Conservation (phyloP, 2,888 invertebrate species). For the Plutella xylostella region DNA sequence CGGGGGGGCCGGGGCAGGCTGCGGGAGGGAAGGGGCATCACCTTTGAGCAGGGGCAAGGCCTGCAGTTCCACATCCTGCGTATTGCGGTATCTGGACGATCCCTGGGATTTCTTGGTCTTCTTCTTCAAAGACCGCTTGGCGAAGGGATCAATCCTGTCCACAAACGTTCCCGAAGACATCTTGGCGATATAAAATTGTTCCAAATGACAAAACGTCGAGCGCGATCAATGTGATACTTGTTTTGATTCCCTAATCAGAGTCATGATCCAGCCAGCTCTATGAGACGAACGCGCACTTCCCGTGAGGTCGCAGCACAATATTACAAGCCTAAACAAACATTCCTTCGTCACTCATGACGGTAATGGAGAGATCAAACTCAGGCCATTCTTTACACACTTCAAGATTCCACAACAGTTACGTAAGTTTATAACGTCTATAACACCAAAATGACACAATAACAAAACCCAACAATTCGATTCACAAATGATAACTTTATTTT, state of each 20-base stretch:
- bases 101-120: slow-evolving; percentile 99
- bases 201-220: slow-evolving; percentile 63
- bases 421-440: slow-evolving; percentile 65
- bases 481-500: slow-evolving; percentile 65
- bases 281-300: slow-evolving; percentile 62
- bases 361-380: slow-evolving; percentile 68
- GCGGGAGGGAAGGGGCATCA: slow-evolving; percentile 35
- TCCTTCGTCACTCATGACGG: slow-evolving; percentile 70
- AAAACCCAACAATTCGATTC: slow-evolving; percentile 61
- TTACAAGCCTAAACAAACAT: slow-evolving; percentile 68
- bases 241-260: slow-evolving; percentile 56
- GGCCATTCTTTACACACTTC: slow-evolving; percentile 67
- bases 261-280: slow-evolving; percentile 65
- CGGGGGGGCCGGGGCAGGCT: no score
- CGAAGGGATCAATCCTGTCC: slow-evolving; percentile 99
- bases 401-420: slow-evolving; percentile 70
- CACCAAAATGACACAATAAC: slow-evolving; percentile 66
- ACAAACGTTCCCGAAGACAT: slow-evolving; percentile 91
- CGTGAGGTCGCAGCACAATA: slow-evolving; percentile 61
- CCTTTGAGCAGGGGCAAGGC: slow-evolving; percentile 98
- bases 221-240: slow-evolving; percentile 63
- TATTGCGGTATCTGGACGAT: slow-evolving; percentile 97
- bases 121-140: slow-evolving; percentile 97
- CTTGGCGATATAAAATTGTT: slow-evolving; percentile 64
- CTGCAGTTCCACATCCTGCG: slow-evolving; percentile 97